phyloP scores from a whole-genome alignment of 2,888 invertebrate species.

The Choreutis nemorana region DNA sequence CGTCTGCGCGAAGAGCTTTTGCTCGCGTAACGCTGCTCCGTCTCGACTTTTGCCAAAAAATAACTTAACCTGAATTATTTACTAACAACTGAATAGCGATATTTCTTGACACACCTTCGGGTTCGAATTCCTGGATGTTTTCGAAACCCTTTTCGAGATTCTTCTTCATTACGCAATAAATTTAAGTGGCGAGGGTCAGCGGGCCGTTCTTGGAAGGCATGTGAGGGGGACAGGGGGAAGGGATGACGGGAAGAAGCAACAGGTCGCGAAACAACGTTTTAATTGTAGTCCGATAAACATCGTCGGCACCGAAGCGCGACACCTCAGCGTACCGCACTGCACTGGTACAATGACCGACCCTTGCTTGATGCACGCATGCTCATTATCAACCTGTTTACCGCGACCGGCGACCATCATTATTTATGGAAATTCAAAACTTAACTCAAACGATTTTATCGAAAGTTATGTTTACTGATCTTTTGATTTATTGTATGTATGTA shows the following conservation, averaged over 20 bases:
- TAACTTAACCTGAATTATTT: no score
- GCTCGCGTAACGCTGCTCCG: background rate
- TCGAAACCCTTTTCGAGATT: no score
- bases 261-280: slow-evolving; percentile 62
- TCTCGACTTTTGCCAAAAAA: no score
- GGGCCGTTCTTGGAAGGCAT: slow-evolving; percentile 23
- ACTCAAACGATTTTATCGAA: no score
- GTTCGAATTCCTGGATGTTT: no score
- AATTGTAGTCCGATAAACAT: slow-evolving; percentile 59
- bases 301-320: slow-evolving; percentile 54
- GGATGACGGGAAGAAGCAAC: slow-evolving; percentile 40
- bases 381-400: no score
- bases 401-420: no score
- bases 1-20: slow-evolving; percentile 2
- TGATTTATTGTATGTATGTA: no score
- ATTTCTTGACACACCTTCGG: no score
- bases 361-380: slow-evolving; percentile 42
- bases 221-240: slow-evolving; percentile 15
- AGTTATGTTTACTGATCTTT: no score
- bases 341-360: slow-evolving; percentile 50
- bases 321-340: slow-evolving; percentile 27
- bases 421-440: no score
- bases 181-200: slow-evolving; percentile 18
- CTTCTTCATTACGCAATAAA: slow-evolving; percentile 24
- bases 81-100: no score